Evolutionary conservation across 2,113 vertebrate genomes (phyloP).

Genomic region (Neodontobutis hainanensis): DNA sequence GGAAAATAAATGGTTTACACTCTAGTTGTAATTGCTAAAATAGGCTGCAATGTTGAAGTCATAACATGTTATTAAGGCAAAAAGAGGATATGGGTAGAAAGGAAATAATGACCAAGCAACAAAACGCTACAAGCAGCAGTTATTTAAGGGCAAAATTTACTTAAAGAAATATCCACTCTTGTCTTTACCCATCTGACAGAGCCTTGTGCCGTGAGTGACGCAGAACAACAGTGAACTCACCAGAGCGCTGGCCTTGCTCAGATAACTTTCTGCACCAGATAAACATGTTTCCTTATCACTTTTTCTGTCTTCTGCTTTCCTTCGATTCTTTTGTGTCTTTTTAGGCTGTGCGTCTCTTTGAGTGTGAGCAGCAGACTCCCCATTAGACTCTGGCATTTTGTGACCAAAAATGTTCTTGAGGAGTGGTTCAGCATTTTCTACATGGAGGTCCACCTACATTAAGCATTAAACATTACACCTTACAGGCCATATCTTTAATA

Average conservation of each 20-base stretch:
- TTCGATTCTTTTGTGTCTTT: conserved; percentile 12
- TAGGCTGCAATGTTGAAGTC: too few species aligned
- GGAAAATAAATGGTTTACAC: not conserved
- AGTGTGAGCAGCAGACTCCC: conserved; percentile 17
- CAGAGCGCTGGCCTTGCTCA: conserved; percentile 79
- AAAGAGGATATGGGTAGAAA: too few species aligned
- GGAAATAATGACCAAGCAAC: too few species aligned
- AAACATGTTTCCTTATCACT: conserved; percentile 71
- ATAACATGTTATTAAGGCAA: too few species aligned
- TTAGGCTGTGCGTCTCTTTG: conserved; percentile 8
- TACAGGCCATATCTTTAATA: too few species aligned
- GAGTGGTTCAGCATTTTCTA: conserved; percentile 71
- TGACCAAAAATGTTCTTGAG: conserved; percentile 66
- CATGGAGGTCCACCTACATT: conserved; percentile 68
- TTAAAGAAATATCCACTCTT: not conserved
- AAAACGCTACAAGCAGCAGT: too few species aligned
- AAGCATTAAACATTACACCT: not conserved
- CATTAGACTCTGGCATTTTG: conserved; percentile 4
- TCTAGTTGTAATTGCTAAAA: too few species aligned
- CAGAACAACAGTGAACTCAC: conserved; percentile 66
- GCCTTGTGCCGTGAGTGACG: not conserved
- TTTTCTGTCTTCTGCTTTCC: conserved; percentile 31
- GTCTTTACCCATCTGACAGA: not conserved
- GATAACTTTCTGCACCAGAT: conserved; percentile 66
- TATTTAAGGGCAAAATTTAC: not conserved